Base-by-base conservation (phyloP, 2,797 vertebrate genomes). In the Myotis vivesi region DNA sequence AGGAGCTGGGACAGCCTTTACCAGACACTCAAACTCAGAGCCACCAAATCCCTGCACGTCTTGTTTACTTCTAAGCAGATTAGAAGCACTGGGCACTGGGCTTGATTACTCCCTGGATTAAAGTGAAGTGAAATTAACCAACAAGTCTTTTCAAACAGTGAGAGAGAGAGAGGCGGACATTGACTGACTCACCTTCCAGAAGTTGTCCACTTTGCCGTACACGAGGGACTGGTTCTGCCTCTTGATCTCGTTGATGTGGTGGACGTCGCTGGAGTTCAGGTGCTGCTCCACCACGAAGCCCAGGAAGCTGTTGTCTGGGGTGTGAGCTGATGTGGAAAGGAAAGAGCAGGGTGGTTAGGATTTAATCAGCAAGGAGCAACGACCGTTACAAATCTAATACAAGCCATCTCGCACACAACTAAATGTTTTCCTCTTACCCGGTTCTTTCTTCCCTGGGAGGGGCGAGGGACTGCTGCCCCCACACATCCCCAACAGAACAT, bases 271-370 rank as follows among this genome's bases (percentile, higher is more conserved):
- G 98, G 99, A 99, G 94, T 99, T 99, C 87, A 99, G 99, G 97
- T 99, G 99, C 97, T 99, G 99, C 98, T 99, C 99, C 82, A 99
- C 99, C 57, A 99, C 99, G 66, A 99, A 99, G 36, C 99, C 99
- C 97, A 99, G 98, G 97, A 99, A 99, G 80, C 99, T 99, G 98
- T 99, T 99, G 97, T 99, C 99, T 1, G 99, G 99, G 19, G 99
- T 99, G 98, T 99, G 99, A 98, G 99, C 99, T 99, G 90, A 98
- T 8, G 92, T 89, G 92, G 92, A 89, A 1, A 30, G 28, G 79
- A 95, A 51, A 55, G 41, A 49, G 92, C 68, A 96, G 51, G 79
- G 55, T 3, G 11, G 71, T 97, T 76, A 96, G 85, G 6, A 3
- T 36, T 72, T 17, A 38, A 57, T 28, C 2, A 20, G 38, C 51